A percentile compares a stretch with the other conserved stretches of the same genome.
phyloP scores from a whole-genome alignment of 1,140 invertebrate species.

The Lepidurus apus region DNA sequence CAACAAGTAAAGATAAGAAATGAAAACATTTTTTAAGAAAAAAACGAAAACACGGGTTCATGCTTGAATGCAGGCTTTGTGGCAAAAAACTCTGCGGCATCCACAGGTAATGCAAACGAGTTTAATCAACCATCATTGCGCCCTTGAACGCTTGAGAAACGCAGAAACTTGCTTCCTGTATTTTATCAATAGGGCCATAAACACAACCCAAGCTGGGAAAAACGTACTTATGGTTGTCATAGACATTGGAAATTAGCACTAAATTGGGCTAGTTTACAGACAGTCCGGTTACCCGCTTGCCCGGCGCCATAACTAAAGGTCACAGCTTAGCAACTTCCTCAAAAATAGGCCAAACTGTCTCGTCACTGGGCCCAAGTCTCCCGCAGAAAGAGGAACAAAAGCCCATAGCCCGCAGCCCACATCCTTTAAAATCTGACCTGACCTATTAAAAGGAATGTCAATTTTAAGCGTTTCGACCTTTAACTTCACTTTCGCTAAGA shows the following conservation, averaged over 20 bases:
- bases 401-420: neutral
- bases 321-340: neutral
- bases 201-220: too few species aligned
- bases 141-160: slow-evolving; percentile 25
- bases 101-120: neutral
- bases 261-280: neutral
- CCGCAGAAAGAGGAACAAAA: neutral
- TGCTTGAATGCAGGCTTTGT: slow-evolving; percentile 1
- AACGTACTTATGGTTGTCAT: neutral
- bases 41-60: neutral
- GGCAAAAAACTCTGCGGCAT: slow-evolving; percentile 1
- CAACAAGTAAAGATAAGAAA: neutral
- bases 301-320: slow-evolving; percentile 9
- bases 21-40: neutral
- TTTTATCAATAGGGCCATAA: neutral
- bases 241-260: neutral
- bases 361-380: neutral
- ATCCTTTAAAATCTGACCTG: neutral
- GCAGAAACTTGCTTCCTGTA: slow-evolving; percentile 18
- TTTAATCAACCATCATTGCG: slow-evolving; percentile 26
- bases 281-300: neutral
- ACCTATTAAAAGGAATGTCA: slow-evolving; percentile 4
- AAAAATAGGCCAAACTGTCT: slow-evolving; percentile 22
- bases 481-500: slow-evolving; percentile 6
- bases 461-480: neutral